These are phyloP conservation scores for Antheraea assamensis DNA, from an alignment of 2,888 invertebrate genomes.

Conservation along the genomic window DNA sequence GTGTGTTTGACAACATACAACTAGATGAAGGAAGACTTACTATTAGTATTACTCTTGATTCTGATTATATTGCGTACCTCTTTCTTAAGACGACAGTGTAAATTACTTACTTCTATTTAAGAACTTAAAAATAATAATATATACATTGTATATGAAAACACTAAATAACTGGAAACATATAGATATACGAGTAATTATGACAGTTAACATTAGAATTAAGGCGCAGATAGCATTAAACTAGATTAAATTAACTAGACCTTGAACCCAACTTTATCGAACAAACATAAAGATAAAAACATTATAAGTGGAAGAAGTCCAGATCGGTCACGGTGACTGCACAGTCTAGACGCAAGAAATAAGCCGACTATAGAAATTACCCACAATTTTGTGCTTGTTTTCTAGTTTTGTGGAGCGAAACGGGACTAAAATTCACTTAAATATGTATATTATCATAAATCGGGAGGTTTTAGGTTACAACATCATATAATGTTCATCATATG, in stretches of 20 bases:
- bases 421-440: slow-evolving; percentile 9
- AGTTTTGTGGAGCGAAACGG: slow-evolving; percentile 41
- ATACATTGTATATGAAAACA: background rate
- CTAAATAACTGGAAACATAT: background rate
- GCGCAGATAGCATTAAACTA: too few species aligned
- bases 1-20: too few species aligned
- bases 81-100: too few species aligned
- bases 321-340: background rate
- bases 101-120: too few species aligned
- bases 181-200: background rate
- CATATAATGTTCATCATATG: background rate
- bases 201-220: background rate
- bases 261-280: background rate
- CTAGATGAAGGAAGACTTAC: too few species aligned
- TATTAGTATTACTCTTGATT: too few species aligned
- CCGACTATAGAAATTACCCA: slow-evolving; percentile 32
- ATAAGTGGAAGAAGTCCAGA: slow-evolving; percentile 9
- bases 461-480: background rate
- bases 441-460: background rate
- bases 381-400: slow-evolving; percentile 37
- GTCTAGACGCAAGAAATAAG: slow-evolving; percentile 12
- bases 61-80: too few species aligned
- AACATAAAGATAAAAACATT: background rate
- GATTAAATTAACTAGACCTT: background rate
- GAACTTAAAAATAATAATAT: background rate